Conservation (phyloP, 23 tunicate species). For the Phallusia fumigata region DNA sequence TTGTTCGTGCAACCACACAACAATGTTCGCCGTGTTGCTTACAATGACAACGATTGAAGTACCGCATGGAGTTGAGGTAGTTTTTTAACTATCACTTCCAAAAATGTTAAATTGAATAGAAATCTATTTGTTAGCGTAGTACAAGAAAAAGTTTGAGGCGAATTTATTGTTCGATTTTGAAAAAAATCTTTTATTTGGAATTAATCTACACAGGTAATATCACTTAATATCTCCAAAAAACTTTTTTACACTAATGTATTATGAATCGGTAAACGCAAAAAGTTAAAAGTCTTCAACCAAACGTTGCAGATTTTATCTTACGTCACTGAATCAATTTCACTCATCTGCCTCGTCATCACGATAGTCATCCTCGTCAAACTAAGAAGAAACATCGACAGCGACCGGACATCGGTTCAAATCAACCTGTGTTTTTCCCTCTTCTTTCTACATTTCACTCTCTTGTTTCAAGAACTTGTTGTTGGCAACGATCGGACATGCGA, state of each 20-base stretch:
- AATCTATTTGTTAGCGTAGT: too few relatives aligned
- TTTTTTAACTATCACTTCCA: too few relatives aligned
- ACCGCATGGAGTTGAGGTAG: neutral
- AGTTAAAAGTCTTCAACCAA: too few relatives aligned
- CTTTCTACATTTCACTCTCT: constrained; percentile 34
- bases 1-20: constrained; percentile 14
- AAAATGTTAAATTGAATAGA: too few relatives aligned
- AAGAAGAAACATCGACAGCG: constrained; percentile 36
- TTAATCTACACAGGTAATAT: too few relatives aligned
- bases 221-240: too few relatives aligned
- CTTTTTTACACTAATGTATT: too few relatives aligned
- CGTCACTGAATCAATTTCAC: constrained; percentile 29
- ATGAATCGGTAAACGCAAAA: too few relatives aligned
- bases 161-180: too few relatives aligned
- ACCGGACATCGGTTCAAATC: constrained; percentile 62
- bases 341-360: constrained; percentile 41
- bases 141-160: too few relatives aligned
- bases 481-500: constrained; percentile 43
- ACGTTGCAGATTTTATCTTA: constrained; percentile 43
- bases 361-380: constrained; percentile 25
- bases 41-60: too few relatives aligned
- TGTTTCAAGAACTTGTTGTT: constrained; percentile 48
- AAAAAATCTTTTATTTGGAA: too few relatives aligned
- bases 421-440: constrained; percentile 40
- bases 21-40: constrained; percentile 10